phyloP scores from a whole-genome alignment of 1,140 invertebrate genomes.

The Eriocheir sinensis region DNA sequence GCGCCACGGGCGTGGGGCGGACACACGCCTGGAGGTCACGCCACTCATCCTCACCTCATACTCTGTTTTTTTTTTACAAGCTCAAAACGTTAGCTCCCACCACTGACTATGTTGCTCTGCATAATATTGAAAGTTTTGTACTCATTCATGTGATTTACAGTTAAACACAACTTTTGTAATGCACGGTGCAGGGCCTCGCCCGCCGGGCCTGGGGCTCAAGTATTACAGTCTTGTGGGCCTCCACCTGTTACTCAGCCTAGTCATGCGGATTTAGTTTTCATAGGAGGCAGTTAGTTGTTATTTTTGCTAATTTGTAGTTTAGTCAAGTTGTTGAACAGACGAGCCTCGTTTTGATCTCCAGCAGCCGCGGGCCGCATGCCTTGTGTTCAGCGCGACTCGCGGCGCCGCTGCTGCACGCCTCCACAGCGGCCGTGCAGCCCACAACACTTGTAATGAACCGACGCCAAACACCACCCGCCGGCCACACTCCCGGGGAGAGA shows the following conservation, averaged over 20 bases:
- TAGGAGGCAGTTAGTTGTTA: slow-evolving; percentile 64
- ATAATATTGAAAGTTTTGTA: slow-evolving; percentile 50
- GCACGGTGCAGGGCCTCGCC: not conserved
- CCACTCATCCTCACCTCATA: slow-evolving; percentile 41
- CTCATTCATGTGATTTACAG: not conserved
- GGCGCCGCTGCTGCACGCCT: not conserved
- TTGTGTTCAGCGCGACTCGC: slow-evolving; percentile 57
- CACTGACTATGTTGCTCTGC: slow-evolving; percentile 39
- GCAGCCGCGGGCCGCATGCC: slow-evolving; percentile 45
- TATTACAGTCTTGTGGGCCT: not conserved
- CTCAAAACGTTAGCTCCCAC: slow-evolving; percentile 55
- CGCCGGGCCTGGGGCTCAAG: not conserved
- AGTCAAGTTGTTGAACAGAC: slow-evolving; percentile 53
- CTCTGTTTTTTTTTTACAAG: slow-evolving; percentile 62
- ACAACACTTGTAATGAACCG: not conserved
- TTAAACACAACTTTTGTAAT: not conserved
- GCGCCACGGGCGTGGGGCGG: not conserved
- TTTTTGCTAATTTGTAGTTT: slow-evolving; percentile 69
- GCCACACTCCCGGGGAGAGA: not conserved
- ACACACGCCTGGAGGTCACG: not conserved
- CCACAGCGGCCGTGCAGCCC: not conserved
- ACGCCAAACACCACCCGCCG: not conserved
- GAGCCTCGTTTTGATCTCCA: slow-evolving; percentile 37
- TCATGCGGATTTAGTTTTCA: slow-evolving; percentile 60
- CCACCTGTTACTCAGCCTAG: not conserved